Conservation (phyloP, 2,113 vertebrate genomes). For the Micronycteris hirsuta region DNA sequence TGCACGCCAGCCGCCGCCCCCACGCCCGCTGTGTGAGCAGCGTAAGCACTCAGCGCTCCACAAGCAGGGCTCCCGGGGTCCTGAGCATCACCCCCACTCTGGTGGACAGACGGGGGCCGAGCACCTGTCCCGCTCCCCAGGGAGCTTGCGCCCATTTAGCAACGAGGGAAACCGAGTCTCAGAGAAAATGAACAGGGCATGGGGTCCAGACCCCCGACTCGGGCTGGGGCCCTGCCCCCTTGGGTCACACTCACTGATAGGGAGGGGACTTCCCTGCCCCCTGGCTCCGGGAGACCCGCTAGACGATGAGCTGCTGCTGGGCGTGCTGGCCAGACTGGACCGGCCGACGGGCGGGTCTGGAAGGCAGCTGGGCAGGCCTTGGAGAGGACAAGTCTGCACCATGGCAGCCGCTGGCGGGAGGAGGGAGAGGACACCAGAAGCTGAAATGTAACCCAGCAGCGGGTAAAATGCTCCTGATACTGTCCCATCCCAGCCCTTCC, state of each 20-base stretch:
- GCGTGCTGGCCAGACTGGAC: background rate
- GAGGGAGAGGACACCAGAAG: background rate
- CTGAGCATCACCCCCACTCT: background rate
- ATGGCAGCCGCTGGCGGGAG: background rate
- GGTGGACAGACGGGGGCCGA: background rate
- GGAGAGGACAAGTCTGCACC: background rate
- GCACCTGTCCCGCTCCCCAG: background rate
- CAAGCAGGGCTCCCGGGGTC: rapidly evolving
- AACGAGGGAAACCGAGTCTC: background rate
- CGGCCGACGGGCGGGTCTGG: background rate
- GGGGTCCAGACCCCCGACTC: background rate
- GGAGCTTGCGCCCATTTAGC: background rate
- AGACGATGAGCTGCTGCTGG: background rate
- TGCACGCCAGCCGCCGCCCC: background rate
- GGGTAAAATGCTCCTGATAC: background rate
- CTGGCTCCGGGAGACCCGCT: background rate
- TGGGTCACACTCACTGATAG: slow-evolving; percentile 35
- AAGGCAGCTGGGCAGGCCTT: slow-evolving; percentile 22
- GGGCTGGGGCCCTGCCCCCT: background rate
- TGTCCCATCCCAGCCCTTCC: background rate
- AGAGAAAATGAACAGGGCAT: background rate
- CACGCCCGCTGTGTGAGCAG: rapidly evolving
- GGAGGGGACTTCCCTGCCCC: background rate
- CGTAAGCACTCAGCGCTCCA: background rate
- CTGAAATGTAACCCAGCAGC: background rate